These are phyloP conservation scores for Etheostoma perlongum DNA, from an alignment of 2,797 vertebrate genomes.

Conservation along the genomic window DNA sequence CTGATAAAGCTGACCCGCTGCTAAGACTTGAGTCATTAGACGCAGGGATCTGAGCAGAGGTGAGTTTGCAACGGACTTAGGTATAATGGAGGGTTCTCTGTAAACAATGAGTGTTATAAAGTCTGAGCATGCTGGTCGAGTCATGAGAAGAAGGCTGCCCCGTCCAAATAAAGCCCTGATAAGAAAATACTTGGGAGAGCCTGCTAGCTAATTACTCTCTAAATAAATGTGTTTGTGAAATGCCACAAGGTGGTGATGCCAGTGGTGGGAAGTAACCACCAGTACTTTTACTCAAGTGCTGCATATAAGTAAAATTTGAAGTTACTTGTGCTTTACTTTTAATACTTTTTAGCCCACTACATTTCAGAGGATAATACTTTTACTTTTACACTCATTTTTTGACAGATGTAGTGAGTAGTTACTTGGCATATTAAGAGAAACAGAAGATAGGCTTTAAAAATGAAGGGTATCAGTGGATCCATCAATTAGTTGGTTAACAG, in stretches of 20 bases:
- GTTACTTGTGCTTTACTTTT: neutral
- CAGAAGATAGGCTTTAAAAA: neutral
- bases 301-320: neutral
- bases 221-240: conserved; percentile 54
- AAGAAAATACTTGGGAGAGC: conserved; percentile 73
- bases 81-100: conserved; percentile 84
- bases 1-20: conserved; percentile 87
- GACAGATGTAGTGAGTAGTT: neutral
- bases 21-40: conserved; percentile 85
- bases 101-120: conserved; percentile 92
- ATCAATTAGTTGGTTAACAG: neutral
- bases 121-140: conserved; percentile 76
- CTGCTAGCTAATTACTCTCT: conserved; percentile 45
- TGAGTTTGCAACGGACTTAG: conserved; percentile 79
- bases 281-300: neutral
- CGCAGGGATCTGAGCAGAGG: conserved; percentile 78
- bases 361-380: neutral
- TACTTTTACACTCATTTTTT: neutral
- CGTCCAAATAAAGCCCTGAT: conserved; percentile 81
- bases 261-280: neutral
- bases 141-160: conserved; percentile 65
- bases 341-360: neutral
- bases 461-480: neutral
- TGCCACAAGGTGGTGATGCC: conserved; percentile 12
- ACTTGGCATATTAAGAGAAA: neutral